Evolutionary conservation across 2,888 invertebrate genomes (phyloP).

Genomic region (Pachymerium ferrugineum): DNA sequence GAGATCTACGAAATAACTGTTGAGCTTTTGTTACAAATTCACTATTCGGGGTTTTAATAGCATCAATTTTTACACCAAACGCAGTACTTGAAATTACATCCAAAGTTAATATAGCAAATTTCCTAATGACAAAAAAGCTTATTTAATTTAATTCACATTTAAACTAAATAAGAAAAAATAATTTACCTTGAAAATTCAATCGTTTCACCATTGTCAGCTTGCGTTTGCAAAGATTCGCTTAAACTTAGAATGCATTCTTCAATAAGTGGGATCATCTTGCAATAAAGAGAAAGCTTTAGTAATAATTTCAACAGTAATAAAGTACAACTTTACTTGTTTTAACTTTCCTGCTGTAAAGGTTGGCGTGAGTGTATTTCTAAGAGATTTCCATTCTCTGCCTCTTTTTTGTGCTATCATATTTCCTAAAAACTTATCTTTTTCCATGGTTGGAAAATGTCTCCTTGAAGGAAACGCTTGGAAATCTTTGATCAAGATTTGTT

Average conservation of each 20-base stretch:
- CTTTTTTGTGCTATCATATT: too few species aligned
- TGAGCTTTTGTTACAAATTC: not conserved
- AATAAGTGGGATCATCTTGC: slow-evolving; percentile 7
- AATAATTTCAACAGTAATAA: too few species aligned
- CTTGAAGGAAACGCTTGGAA: too few species aligned
- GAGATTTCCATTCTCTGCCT: too few species aligned
- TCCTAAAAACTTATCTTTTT: too few species aligned
- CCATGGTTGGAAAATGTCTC: too few species aligned
- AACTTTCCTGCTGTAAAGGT: not conserved
- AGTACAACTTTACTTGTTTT: too few species aligned
- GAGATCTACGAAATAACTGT: not conserved
- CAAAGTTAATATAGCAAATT: not conserved
- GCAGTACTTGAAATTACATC: slow-evolving; percentile 17
- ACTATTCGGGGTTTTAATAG: not conserved
- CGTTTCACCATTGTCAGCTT: not conserved
- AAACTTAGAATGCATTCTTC: not conserved
- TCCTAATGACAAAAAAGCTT: not conserved
- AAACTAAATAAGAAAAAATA: not conserved
- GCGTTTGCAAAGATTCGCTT: not conserved
- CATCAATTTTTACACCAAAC: slow-evolving; percentile 3
- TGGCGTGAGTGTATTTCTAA: too few species aligned
- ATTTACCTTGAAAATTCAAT: not conserved
- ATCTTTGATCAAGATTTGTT: too few species aligned
- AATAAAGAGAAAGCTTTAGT: too few species aligned
- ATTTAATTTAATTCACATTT: not conserved